Evolutionary conservation across 2,113 vertebrate species (phyloP), one percentile per base, ranked within the genome.

Genomic region (Mola mola): DNA sequence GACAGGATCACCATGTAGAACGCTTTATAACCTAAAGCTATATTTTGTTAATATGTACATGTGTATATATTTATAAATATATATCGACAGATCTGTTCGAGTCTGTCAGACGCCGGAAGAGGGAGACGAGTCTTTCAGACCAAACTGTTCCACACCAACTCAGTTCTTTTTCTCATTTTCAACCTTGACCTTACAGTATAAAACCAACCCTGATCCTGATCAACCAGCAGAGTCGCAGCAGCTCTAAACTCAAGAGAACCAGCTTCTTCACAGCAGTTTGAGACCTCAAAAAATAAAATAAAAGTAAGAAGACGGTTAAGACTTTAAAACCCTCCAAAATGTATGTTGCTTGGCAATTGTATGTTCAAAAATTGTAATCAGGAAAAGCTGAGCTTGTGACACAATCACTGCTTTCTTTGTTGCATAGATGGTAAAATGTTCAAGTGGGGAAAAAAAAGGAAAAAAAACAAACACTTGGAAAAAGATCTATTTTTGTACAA

Each of bases 1-100:
- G 66, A 81, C 62, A 59, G 15, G 29, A 66, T 76, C 59, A 50
- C 62, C 56, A 43, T 41, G 40, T 49, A 67, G 79, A 82, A 81
- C 53, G 87, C 90, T 92, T 93, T 89, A 90, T 81, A 87, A 81
- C 78, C 60, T 90, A 88, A 92, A 92, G 88, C 85, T 93, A 49
- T 93, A 93, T 92, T 92, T 92, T 93, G 92, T 93, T 86, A 87
- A 92, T 93, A 93, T 93, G 91, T 93, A 92, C 74, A 93, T 92
- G 87, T 92, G 87, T 93, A 89, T 91, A 92, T 91, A 92, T 91
- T 91, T 91, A 90, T 88, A 91, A 90, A 91, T 90, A 87, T 88
- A 87, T 89, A 90, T 89, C 77, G 52, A 72, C 74, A 79, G 82
- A 80, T 78, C 60, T 73, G 77, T 88, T 90, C 68, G 63, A 87